Evolutionary conservation across 2,113 vertebrate genomes (phyloP), one percentile per base, ranked within the genome.

Genomic region (Myrmecobius fasciatus): DNA sequence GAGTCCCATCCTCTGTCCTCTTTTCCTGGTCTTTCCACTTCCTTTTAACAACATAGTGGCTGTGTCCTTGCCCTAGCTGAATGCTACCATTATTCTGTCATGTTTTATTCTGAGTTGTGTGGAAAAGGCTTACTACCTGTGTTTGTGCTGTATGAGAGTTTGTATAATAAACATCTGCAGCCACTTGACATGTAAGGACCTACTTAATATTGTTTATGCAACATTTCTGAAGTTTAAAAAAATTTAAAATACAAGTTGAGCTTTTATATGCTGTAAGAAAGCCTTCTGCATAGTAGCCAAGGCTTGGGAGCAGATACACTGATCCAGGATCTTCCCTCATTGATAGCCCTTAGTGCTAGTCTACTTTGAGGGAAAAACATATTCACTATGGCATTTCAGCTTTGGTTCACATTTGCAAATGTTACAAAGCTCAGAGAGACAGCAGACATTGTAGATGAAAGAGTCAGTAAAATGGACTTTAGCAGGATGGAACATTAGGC

Each of bases 161-260:
- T 95, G 47, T 36, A 28, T 94, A 90, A 91, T 96, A 43, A 89
- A 96, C 92, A 96, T 94, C 67, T 88, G 75, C 89, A 98, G 93
- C 94, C 89, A 95, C 94, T 97, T 98, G 93, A 89, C 88, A 46
- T 94, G 14, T 53, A 52, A 96, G 54, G 94, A 93, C 94, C 92
- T 95, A 88, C 93, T 95, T 96, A 96, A 90, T 90, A 89, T 56
- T 90, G 53, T 90, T 93, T 93, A 67, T 91, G 20, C 51, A 53
- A 67, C 25, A 17, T 95, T 92, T 94, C 36, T 43, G 90, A 94
- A 94, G 11, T 8, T 52, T 89, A 92, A 94, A 60, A 94, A 60
- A 75, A 89, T 56, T 92, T 90, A 3, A 10, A 31, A 88, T 52
- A 89, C 4, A 3, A 53, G 25, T 93, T 88, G 67, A 51, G 28